A percentile compares a stretch with the other conserved stretches of the same genome.
Conservation (phyloP, 2,113 vertebrate species). For the Calonectris borealis region DNA sequence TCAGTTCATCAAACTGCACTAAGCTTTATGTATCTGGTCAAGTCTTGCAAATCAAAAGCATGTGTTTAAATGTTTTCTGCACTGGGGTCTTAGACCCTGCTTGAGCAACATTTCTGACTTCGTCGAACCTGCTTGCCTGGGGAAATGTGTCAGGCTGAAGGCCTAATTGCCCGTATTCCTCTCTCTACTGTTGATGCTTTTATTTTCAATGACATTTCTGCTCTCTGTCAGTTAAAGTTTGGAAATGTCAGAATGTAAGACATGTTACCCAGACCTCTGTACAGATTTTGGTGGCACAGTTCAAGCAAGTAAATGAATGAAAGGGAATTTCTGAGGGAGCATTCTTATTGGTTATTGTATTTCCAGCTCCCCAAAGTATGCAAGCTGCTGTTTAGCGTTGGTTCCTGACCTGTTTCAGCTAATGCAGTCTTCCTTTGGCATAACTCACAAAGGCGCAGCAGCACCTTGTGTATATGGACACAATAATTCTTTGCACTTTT, state of each 20-base stretch:
- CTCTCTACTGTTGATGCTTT: background rate
- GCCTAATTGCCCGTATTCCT: background rate
- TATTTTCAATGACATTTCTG: background rate
- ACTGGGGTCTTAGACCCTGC: background rate
- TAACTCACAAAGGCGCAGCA: background rate
- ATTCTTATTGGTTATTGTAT: background rate
- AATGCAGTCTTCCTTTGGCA: background rate
- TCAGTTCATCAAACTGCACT: constrained; percentile 9
- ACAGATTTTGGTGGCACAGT: background rate
- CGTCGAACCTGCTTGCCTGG: background rate
- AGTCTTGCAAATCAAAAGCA: constrained; percentile 29
- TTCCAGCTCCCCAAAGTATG: background rate
- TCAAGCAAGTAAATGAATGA: background rate
- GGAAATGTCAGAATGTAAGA: background rate
- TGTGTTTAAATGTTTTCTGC: constrained; percentile 19
- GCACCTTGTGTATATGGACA: background rate
- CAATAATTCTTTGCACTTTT: background rate
- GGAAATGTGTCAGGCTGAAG: constrained; percentile 5
- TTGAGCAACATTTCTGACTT: background rate
- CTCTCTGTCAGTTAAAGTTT: background rate
- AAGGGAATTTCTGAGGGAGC: background rate
- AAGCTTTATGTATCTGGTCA: constrained; percentile 22
- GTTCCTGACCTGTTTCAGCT: background rate
- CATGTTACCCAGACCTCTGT: background rate
- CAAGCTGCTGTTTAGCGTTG: background rate